phyloP scores from a whole-genome alignment of 2,888 invertebrate species.

The Dasysyrphus tricinctus region DNA sequence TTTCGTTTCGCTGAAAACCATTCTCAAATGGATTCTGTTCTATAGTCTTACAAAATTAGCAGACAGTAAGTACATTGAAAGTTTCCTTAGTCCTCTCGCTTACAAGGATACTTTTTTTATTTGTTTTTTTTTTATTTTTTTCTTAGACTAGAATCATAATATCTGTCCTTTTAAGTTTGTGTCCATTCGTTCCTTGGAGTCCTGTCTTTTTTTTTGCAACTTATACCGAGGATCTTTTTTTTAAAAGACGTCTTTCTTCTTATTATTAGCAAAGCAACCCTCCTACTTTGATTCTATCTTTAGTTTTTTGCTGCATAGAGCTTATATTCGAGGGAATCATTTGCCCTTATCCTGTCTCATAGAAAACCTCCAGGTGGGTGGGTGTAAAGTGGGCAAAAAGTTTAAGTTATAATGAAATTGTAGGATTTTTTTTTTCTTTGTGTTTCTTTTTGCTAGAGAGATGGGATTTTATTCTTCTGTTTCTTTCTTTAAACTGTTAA shows the following conservation, averaged over 20 bases:
- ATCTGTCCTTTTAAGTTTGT: constrained; percentile 36
- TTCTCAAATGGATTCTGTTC: constrained; percentile 35
- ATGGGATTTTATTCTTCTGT: constrained; percentile 28
- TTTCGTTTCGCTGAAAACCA: constrained; percentile 7
- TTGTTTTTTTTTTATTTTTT: neutral
- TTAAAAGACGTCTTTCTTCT: constrained; percentile 41
- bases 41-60: constrained; percentile 65
- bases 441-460: neutral
- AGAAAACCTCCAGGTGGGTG: constrained; percentile 24
- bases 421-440: constrained; percentile 45
- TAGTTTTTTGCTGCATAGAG: constrained; percentile 36
- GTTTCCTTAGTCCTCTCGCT: constrained; percentile 37
- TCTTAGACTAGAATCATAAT: constrained; percentile 31
- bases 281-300: constrained; percentile 35
- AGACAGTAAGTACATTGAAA: constrained; percentile 67
- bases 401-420: constrained; percentile 73
- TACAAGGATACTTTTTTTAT: constrained; percentile 21
- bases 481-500: constrained; percentile 44
- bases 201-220: constrained; percentile 25
- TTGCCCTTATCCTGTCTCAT: constrained; percentile 16
- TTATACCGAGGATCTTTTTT: constrained; percentile 59
- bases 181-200: constrained; percentile 9
- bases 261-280: constrained; percentile 60
- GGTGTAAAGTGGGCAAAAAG: constrained; percentile 42
- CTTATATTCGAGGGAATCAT: constrained; percentile 13